These are phyloP conservation scores for Propithecus deckenii DNA, from an alignment of 2,797 vertebrate species.

Conservation along the genomic window DNA sequence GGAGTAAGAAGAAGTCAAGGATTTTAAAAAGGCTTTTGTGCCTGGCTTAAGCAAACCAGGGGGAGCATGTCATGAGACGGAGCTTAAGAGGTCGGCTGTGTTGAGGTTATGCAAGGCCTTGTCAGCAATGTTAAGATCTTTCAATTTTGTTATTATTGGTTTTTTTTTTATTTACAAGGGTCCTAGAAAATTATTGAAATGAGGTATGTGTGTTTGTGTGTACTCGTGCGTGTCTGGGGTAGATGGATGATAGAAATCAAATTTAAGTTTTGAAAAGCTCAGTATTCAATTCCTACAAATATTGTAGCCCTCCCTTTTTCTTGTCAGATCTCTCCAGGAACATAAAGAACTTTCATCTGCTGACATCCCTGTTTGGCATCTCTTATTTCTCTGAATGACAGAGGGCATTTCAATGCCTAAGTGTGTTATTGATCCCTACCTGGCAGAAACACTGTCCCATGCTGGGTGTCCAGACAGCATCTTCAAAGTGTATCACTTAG, in stretches of 20 bases:
- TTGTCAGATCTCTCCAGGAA: neutral
- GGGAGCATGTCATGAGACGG: accelerated
- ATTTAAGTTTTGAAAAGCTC: neutral
- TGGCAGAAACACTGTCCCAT: neutral
- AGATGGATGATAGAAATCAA: neutral
- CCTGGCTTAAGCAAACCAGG: accelerated
- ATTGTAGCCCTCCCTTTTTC: neutral
- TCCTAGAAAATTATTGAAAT: neutral
- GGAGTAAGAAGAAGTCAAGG: neutral
- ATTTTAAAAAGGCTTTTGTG: neutral
- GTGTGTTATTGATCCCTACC: neutral
- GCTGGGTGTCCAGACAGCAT: neutral
- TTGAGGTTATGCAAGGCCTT: no score
- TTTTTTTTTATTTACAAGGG: neutral
- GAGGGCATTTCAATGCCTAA: neutral
- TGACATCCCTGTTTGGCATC: neutral
- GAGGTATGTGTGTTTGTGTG: neutral
- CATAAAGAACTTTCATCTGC: neutral
- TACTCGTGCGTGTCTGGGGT: accelerated
- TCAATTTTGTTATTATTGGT: neutral
- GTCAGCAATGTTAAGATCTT: neutral
- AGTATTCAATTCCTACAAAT: neutral
- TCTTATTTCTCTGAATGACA: neutral
- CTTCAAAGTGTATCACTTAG: neutral
- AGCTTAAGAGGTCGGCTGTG: neutral